Conservation (phyloP, 2,113 vertebrate species). For the Myiozetetes cayanensis region DNA sequence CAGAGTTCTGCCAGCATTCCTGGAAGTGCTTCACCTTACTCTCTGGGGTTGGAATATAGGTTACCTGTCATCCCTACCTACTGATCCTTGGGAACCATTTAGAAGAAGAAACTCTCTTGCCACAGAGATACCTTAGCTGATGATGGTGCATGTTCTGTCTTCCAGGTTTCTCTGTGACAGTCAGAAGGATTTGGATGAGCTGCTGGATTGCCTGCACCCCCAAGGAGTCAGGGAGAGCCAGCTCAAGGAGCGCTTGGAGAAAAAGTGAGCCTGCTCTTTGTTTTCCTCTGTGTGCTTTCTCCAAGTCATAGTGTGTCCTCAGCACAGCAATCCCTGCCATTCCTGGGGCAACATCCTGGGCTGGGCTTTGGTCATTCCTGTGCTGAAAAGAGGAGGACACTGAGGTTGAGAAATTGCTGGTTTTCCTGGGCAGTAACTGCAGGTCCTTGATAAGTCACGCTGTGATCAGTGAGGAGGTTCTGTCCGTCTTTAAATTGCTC, state of each 20-base stretch:
- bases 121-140: neutral
- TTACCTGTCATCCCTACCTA: neutral
- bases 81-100: neutral
- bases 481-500: neutral
- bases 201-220: constrained; percentile 86
- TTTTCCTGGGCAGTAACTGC: neutral
- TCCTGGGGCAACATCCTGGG: neutral
- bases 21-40: neutral
- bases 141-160: neutral
- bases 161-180: constrained; percentile 92
- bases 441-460: neutral
- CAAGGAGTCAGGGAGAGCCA: constrained; percentile 94
- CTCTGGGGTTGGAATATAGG: neutral
- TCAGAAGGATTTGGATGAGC: constrained; percentile 87
- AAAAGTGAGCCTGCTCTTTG: constrained; percentile 72
- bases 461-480: neutral
- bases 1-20: neutral
- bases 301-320: neutral
- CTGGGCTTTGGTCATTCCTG: neutral
- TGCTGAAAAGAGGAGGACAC: neutral
- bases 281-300: neutral
- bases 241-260: constrained; percentile 86
- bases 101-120: neutral
- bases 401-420: neutral
- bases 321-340: neutral